Base-by-base conservation (phyloP, 2,888 invertebrate genomes). In the Caenorhabditis auriculariae region DNA sequence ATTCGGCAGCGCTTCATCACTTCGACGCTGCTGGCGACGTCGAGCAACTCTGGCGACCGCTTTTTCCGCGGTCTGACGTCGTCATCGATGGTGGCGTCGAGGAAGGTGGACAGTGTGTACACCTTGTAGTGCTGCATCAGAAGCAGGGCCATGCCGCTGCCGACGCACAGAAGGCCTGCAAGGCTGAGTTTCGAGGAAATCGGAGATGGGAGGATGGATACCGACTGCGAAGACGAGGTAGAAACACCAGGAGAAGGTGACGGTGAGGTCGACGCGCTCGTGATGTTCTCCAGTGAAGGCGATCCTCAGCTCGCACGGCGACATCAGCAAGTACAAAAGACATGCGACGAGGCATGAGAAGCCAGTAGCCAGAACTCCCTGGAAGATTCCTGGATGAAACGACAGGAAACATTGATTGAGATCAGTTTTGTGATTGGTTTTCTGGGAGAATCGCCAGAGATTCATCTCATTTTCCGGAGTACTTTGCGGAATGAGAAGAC, bases 31-130 rank as follows among this genome's bases (percentile, higher is more conserved):
- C 41, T 58, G 54, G 55, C 54, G 17, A 28, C 26, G 21, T 54
- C 54, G 37, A 48, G 45, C 21, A 27, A 35, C n/a, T 29, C 24
- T n/a, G 23, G 17, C 21, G 45, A 28, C 42, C 55, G 50, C 49
- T 69, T 72, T 1, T n/a, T n/a, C n/a, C n/a, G n/a, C n/a, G 74
- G 73, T 7, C 74, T 73, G 3, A 79, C 73, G 29, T 66, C 66
- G 27, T 75, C 76, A 54, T 79, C 79, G 9, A 79, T 50, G 43
- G 48, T 49, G 4, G 76, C 70, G 46, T 75, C 75, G 32, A 79
- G 51, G 56, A 75, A 75, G 1, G 79, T 79, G 23, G 76, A 75
- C 32, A 79, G 59, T 3, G 69, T 69, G 60, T 79, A 79, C 37
- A 76, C 47, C 5, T 69, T 64, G 60, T 75, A 64, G 42, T 72